phyloP scores from a whole-genome alignment of 2,888 invertebrate species.

The Cistogaster globosa region DNA sequence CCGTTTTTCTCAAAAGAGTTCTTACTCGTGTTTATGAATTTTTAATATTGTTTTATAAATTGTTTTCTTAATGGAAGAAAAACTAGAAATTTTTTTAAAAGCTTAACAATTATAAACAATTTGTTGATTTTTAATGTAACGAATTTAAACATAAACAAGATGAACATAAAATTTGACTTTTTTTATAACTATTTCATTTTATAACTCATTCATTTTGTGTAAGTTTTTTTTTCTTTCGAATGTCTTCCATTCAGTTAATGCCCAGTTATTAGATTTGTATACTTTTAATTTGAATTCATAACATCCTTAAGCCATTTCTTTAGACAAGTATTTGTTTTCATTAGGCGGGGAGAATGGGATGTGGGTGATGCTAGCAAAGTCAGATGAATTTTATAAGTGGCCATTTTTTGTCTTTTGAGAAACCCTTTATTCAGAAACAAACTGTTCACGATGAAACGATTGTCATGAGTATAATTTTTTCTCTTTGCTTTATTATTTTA shows the following conservation, averaged over 20 bases:
- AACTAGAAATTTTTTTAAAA: slow-evolving; percentile 52
- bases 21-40: slow-evolving; percentile 28
- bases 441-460: slow-evolving; percentile 1
- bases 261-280: slow-evolving; percentile 82
- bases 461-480: slow-evolving; percentile 59
- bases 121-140: slow-evolving; percentile 60
- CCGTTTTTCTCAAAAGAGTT: slow-evolving; percentile 29
- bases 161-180: slow-evolving; percentile 29
- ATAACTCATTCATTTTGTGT: slow-evolving; percentile 33
- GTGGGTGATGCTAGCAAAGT: neutral
- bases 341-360: neutral
- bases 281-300: slow-evolving; percentile 82
- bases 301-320: slow-evolving; percentile 75
- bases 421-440: slow-evolving; percentile 27
- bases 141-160: slow-evolving; percentile 43
- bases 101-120: slow-evolving; percentile 70
- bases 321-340: slow-evolving; percentile 8
- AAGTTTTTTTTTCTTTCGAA: slow-evolving; percentile 2
- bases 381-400: slow-evolving; percentile 50
- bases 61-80: slow-evolving; percentile 12
- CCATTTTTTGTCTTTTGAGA: slow-evolving; percentile 23
- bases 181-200: too few relatives aligned
- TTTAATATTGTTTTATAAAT: neutral
- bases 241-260: slow-evolving; percentile 52
- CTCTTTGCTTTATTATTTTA: slow-evolving; percentile 50